Percentiles rank a stretch among this genome's conserved stretches.
phyloP scores from a whole-genome alignment of 23 tunicate species.

The Phallusia fumigata region DNA sequence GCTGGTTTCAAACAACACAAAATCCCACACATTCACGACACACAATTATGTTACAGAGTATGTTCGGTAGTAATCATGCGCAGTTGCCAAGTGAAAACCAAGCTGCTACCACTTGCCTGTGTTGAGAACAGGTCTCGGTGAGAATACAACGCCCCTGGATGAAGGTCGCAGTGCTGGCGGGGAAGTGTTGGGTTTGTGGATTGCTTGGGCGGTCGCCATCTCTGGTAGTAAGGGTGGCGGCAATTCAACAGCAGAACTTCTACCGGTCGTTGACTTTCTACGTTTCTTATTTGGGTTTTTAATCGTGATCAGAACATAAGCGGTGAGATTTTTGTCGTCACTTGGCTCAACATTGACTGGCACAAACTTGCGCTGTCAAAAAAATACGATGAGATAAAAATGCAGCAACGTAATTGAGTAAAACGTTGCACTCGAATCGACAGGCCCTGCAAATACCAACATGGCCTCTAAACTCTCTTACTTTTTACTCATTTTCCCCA shows the following conservation, averaged over 20 bases:
- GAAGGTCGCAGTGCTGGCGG: slow-evolving; percentile 50
- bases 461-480: no score
- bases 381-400: neutral
- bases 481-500: no score
- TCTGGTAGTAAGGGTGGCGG: neutral
- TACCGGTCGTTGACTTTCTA: no score
- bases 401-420: no score
- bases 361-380: neutral
- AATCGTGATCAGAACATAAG: neutral
- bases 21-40: no score
- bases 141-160: slow-evolving; percentile 71
- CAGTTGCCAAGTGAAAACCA: no score
- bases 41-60: no score
- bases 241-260: neutral
- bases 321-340: neutral
- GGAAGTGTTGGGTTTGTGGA: slow-evolving; percentile 26
- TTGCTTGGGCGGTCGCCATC: slow-evolving; percentile 35
- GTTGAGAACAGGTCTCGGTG: slow-evolving; percentile 67
- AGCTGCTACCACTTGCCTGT: slow-evolving; percentile 28
- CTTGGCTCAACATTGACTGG: neutral
- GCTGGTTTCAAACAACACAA: neutral
- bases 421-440: no score
- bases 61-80: no score
- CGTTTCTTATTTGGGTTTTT: neutral
- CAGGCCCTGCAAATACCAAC: no score